Conservation (phyloP, 2,113 vertebrate species). For the Lamprotornis superbus region DNA sequence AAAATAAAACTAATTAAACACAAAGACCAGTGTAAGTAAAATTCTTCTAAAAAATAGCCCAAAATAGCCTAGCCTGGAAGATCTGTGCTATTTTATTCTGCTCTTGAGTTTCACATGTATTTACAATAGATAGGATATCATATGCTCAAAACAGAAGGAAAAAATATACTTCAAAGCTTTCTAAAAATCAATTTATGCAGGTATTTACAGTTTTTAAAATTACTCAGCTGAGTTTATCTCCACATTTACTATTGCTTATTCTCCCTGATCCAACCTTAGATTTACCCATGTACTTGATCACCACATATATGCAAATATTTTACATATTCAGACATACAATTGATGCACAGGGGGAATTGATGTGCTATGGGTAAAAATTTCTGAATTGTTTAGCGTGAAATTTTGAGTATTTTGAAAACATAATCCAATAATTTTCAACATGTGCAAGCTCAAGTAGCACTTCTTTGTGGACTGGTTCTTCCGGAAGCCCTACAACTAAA, state of each 20-base stretch:
- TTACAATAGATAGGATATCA: not conserved
- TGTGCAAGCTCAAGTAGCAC: not conserved
- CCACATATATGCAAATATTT: not conserved
- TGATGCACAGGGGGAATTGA: not conserved
- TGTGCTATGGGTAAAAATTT: not conserved
- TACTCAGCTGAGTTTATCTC: not conserved
- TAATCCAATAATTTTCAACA: not conserved
- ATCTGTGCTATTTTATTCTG: not conserved
- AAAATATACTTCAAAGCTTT: not conserved
- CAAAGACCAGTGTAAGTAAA: not conserved
- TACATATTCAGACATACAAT: not conserved
- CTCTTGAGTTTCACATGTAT: not conserved
- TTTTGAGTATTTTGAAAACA: not conserved
- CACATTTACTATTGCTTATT: not conserved
- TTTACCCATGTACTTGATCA: not conserved
- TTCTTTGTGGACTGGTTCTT: not conserved
- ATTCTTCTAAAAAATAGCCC: not conserved
- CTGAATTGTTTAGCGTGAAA: not conserved
- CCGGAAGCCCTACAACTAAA: not conserved
- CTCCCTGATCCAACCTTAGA: not conserved
- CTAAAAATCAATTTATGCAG: not conserved
- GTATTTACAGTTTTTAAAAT: not conserved
- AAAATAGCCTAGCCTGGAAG: not conserved
- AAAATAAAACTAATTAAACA: conserved; percentile 39
- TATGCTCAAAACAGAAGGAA: not conserved